phyloP scores from a whole-genome alignment of 2,113 vertebrate species.

The Brachirus orientalis region DNA sequence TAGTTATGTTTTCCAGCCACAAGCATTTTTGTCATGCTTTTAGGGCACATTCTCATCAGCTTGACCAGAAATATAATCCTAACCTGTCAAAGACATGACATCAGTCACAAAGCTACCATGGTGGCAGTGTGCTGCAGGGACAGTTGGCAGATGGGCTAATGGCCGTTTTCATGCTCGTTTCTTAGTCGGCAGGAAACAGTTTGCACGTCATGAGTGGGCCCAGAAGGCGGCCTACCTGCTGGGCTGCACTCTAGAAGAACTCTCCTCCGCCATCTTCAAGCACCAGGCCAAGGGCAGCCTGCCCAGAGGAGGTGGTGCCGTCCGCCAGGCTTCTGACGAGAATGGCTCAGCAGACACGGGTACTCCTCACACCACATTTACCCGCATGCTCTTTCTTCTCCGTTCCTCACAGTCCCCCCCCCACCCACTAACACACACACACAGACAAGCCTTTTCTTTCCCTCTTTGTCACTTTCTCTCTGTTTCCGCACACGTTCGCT shows the following conservation, averaged over 20 bases:
- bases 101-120: conserved; percentile 51
- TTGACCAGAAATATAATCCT: conserved; percentile 58
- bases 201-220: conserved; percentile 97
- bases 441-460: background rate
- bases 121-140: conserved; percentile 36
- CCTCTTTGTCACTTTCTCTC: conserved; percentile 45
- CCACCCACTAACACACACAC: background rate
- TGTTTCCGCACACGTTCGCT: conserved; percentile 27
- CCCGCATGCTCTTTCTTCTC: conserved; percentile 23
- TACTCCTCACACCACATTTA: conserved; percentile 65
- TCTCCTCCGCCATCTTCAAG: conserved; percentile 96
- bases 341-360: conserved; percentile 82
- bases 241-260: conserved; percentile 92
- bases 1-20: background rate
- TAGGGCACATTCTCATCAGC: conserved; percentile 31
- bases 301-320: conserved; percentile 85
- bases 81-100: conserved; percentile 57
- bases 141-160: conserved; percentile 65
- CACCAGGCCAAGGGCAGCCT: conserved; percentile 89
- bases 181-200: conserved; percentile 92
- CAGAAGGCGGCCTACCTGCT: conserved; percentile 97
- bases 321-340: conserved; percentile 88
- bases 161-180: conserved; percentile 66
- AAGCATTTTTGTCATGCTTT: conserved; percentile 30
- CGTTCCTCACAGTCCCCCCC: conserved; percentile 7